phyloP scores from a whole-genome alignment of 92 coral and sea anemone species.

The Scolanthus callimorphus region DNA sequence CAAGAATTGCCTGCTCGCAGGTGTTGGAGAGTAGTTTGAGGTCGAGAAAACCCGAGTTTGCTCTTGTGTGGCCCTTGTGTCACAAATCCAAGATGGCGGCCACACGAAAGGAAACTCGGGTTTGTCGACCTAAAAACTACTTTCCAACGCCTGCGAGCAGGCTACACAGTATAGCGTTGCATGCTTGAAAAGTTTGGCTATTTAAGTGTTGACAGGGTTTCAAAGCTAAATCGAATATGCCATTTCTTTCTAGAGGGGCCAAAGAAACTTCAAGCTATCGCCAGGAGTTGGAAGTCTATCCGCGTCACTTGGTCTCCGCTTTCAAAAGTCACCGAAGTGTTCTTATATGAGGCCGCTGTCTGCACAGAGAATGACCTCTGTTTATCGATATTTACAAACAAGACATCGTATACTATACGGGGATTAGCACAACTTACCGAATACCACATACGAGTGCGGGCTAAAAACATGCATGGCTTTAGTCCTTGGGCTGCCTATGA shows the following conservation, averaged over 20 bases:
- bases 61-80: too few relatives aligned
- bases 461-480: constrained; percentile 31
- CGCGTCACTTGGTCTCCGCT: constrained; percentile 50
- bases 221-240: too few relatives aligned
- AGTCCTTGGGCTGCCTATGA: constrained; percentile 52
- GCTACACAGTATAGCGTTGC: too few relatives aligned
- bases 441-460: constrained; percentile 41
- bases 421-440: constrained; percentile 42
- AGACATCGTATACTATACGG: constrained; percentile 10
- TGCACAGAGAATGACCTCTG: constrained; percentile 13
- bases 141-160: too few relatives aligned
- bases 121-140: too few relatives aligned
- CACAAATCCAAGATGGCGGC: too few relatives aligned
- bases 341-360: constrained; percentile 28
- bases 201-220: too few relatives aligned
- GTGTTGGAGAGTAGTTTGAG: too few relatives aligned
- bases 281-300: constrained; percentile 34
- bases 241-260: constrained; percentile 32
- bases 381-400: not conserved
- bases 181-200: too few relatives aligned
- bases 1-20: too few relatives aligned
- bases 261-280: not conserved
- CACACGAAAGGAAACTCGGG: too few relatives aligned
- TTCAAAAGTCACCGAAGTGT: constrained; percentile 26
- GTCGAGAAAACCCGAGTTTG: too few relatives aligned